Evolutionary conservation across 2,797 vertebrate species (phyloP), one percentile per base, ranked within the genome.

Genomic region (Malacoctenus gilli): DNA sequence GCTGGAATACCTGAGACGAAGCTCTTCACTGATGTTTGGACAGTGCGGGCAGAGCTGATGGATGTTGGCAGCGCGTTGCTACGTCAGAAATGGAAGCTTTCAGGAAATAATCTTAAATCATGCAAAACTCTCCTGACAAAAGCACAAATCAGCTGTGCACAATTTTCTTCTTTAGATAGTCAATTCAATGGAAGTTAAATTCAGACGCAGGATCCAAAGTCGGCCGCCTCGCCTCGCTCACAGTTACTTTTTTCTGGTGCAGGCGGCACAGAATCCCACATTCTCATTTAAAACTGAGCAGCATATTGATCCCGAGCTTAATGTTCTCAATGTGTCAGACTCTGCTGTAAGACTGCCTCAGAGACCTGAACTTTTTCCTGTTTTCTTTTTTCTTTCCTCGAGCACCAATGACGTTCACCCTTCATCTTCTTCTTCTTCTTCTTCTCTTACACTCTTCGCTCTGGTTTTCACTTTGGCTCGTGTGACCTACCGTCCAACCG

Each of bases 401-500:
- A 44, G 36, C 32, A 41, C n/a, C 7, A 13, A 23, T 1, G 0
- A 44, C 19, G 25, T 52, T 35, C 8, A 32, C 16, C 8, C 6
- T 28, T 28, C n/a, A n/a, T n/a, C n/a, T n/a, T n/a, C n/a, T n/a
- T n/a, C n/a, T n/a, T n/a, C n/a, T 3, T 46, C 32, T 23, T 25
- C 13, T 35, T 59, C 52, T 42, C 36, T 41, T 35, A 37, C 43
- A 40, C 61, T 18, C 67, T 74, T 66, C 44, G 42, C 40, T 32
- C 25, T 57, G 16, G 18, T 37, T 37, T 16, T 19, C 53, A 40
- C 39, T 22, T 64, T 55, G 25, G 36, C 47, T 51, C 8, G 11
- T n/a, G 30, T 43, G 47, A 76, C 89, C 20, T 93, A 99, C 97
- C 93, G 53, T 98, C 97, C 97, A 99, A 8, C 97, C 97, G 13